Evolutionary conservation across 2,888 invertebrate genomes (phyloP).

Genomic region (Osedax fenrisi): DNA sequence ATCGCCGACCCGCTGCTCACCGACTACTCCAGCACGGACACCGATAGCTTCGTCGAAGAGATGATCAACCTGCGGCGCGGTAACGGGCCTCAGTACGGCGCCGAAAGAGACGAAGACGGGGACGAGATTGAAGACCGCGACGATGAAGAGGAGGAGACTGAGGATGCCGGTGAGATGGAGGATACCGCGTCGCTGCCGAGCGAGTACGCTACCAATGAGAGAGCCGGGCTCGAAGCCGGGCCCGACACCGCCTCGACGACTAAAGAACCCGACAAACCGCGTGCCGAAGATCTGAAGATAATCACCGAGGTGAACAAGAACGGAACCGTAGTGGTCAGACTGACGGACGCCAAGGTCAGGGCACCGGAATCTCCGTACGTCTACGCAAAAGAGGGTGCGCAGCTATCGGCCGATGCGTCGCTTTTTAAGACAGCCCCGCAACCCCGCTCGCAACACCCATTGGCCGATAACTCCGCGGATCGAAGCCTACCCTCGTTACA

Average conservation of each 20-base stretch:
- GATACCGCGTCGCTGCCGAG: too few relatives aligned
- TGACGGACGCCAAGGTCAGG: neutral
- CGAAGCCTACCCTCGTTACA: neutral
- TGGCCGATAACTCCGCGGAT: neutral
- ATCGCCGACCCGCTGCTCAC: neutral
- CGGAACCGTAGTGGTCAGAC: neutral
- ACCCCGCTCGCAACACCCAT: neutral
- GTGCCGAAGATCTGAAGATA: neutral
- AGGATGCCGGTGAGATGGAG: too few relatives aligned
- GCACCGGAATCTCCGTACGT: too few relatives aligned
- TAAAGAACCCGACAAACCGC: neutral
- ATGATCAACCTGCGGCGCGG: too few relatives aligned
- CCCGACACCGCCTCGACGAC: neutral
- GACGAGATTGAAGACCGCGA: too few relatives aligned
- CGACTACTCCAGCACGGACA: neutral
- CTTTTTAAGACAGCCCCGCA: too few relatives aligned
- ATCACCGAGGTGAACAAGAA: neutral
- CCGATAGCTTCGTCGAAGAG: too few relatives aligned
- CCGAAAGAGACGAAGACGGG: too few relatives aligned
- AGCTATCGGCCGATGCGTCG: too few relatives aligned
- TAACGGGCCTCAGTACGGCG: too few relatives aligned
- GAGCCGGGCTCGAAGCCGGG: neutral
- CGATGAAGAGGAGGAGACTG: too few relatives aligned
- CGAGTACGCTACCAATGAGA: neutral
- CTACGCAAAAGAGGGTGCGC: too few relatives aligned